Percentiles rank a stretch among this genome's conserved stretches.
Conservation (phyloP, 1,140 invertebrate genomes). For the Sipha flava region DNA sequence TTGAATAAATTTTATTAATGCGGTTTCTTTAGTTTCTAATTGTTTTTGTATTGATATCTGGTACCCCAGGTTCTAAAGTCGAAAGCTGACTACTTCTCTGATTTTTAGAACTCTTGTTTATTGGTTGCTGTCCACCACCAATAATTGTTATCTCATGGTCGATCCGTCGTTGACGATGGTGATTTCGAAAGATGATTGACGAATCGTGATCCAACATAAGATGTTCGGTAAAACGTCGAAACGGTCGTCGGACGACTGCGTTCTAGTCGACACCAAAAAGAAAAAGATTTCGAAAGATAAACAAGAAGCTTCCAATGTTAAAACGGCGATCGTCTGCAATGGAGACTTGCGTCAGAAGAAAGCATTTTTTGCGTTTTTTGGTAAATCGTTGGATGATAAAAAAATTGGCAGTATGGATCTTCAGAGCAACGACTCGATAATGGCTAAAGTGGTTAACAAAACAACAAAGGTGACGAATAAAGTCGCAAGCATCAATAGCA, state of each 20-base stretch:
- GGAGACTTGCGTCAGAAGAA: not conserved
- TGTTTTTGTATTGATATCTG: too few species aligned
- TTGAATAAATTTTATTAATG: too few species aligned
- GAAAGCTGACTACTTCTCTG: too few species aligned
- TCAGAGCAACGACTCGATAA: not conserved
- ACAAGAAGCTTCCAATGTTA: not conserved
- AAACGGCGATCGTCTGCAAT: not conserved
- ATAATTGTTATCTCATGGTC: too few species aligned
- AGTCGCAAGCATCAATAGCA: too few species aligned
- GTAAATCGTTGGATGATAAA: not conserved
- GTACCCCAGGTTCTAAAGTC: too few species aligned
- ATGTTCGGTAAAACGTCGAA: not conserved
- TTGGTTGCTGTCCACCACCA: too few species aligned
- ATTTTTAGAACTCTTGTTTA: too few species aligned
- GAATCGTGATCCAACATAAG: too few species aligned
- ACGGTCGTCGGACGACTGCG: not conserved
- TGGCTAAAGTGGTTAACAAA: not conserved
- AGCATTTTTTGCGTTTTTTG: slow-evolving; percentile 7
- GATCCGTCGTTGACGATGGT: too few species aligned
- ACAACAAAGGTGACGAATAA: not conserved
- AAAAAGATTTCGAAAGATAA: not conserved
- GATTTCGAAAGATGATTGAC: too few species aligned
- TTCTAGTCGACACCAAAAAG: not conserved
- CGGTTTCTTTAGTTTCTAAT: too few species aligned
- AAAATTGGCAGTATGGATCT: not conserved